Evolutionary conservation across 2,113 vertebrate genomes (phyloP).

Genomic region (Elaphurus davidianus): DNA sequence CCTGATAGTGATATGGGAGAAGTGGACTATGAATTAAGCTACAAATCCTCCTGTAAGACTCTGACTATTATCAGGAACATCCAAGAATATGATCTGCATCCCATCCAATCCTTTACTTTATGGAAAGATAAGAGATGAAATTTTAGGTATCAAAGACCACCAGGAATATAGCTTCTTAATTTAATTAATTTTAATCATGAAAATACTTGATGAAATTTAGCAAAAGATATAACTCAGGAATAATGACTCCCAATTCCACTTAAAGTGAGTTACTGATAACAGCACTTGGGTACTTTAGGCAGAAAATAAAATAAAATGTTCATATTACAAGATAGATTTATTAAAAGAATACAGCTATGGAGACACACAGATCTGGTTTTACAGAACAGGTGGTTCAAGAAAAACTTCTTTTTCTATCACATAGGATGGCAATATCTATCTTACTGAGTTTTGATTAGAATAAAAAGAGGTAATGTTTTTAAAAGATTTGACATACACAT

Average conservation of each 20-base stretch:
- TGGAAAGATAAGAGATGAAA: not conserved
- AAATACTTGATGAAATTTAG: not conserved
- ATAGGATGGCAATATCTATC: not conserved
- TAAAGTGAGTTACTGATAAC: not conserved
- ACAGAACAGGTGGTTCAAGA: not conserved
- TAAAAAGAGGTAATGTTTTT: not conserved
- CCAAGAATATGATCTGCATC: conserved; percentile 40
- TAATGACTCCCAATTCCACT: not conserved
- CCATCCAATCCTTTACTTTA: conserved; percentile 22
- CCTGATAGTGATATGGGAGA: not conserved
- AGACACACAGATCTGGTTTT: not conserved
- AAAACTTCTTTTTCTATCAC: not conserved
- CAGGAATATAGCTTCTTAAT: conserved; percentile 6
- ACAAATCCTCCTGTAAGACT: not conserved
- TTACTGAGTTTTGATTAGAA: not conserved
- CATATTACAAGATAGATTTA: not conserved
- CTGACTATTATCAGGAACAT: not conserved
- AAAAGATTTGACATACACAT: not conserved
- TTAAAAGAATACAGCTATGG: not conserved
- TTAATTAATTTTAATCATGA: conserved; percentile 26
- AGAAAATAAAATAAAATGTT: conserved; percentile 41
- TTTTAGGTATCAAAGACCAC: conserved; percentile 38
- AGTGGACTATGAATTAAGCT: not conserved
- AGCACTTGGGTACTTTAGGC: not conserved
- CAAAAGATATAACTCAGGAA: not conserved